Conservation (phyloP, 2,797 vertebrate genomes). For the Fundulus diaphanus region DNA sequence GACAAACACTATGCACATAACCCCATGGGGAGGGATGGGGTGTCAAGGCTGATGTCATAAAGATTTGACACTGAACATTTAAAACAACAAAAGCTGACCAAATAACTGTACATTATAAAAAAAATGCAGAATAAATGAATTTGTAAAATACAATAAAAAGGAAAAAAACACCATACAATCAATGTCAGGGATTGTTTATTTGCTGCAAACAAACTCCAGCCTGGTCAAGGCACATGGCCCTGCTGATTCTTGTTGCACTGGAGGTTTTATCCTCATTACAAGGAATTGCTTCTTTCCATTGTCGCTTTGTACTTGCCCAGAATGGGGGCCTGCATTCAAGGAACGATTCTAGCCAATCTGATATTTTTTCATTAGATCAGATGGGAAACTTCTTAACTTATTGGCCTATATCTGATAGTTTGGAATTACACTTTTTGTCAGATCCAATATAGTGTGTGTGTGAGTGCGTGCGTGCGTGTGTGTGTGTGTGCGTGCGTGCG, state of each 20-base stretch:
- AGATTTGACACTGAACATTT: neutral
- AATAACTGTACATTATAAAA: neutral
- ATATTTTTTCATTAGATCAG: neutral
- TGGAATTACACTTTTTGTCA: neutral
- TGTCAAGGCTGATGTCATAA: neutral
- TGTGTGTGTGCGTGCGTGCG: too few species aligned
- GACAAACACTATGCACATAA: neutral
- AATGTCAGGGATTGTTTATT: neutral
- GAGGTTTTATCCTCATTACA: neutral
- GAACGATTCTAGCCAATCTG: neutral
- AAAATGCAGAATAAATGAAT: neutral
- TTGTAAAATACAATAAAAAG: neutral
- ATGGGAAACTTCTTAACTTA: neutral
- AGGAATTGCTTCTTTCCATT: neutral
- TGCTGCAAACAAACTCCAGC: neutral
- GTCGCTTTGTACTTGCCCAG: too few species aligned
- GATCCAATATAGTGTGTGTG: neutral
- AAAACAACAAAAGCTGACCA: neutral
- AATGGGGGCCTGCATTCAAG: too few species aligned
- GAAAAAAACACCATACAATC: neutral
- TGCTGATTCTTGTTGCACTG: neutral
- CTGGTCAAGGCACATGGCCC: too few species aligned
- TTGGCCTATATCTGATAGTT: neutral
- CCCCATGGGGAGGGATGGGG: neutral
- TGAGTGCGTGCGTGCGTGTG: too few species aligned